These are phyloP conservation scores for Diploptera punctata DNA, from an alignment of 2,888 invertebrate species.

Conservation along the genomic window DNA sequence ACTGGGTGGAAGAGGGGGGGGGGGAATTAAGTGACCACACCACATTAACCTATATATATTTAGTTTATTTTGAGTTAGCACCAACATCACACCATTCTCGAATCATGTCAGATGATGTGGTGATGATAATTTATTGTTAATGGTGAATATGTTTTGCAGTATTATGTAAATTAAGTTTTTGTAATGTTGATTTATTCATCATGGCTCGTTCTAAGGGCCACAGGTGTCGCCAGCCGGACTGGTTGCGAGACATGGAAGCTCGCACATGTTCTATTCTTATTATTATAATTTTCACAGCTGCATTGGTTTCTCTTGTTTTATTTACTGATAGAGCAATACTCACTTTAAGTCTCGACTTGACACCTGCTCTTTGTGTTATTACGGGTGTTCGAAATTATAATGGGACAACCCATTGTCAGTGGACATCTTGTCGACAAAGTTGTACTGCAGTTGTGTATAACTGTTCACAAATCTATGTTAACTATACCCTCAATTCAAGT, in stretches of 20 bases:
- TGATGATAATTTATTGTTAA: no score
- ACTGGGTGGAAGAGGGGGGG: background rate
- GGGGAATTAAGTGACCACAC: background rate
- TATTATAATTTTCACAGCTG: conserved; percentile 41
- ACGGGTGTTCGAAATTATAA: conserved; percentile 32
- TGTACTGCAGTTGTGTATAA: conserved; percentile 49
- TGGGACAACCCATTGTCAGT: conserved; percentile 49
- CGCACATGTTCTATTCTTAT: conserved; percentile 43
- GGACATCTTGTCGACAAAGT: conserved; percentile 51
- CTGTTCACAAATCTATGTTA: conserved; percentile 49
- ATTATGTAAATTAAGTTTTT: background rate
- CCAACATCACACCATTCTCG: no score
- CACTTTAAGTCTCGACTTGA: conserved; percentile 44
- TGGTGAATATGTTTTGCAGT: no score
- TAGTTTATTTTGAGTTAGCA: background rate
- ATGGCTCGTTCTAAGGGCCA: conserved; percentile 17
- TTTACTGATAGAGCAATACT: conserved; percentile 49
- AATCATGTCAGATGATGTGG: no score
- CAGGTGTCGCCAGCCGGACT: conserved; percentile 27
- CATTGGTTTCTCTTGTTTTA: conserved; percentile 41
- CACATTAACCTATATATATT: conserved; percentile 10
- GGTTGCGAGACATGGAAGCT: conserved; percentile 43
- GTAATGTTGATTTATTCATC: background rate
- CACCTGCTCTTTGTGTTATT: conserved; percentile 43
- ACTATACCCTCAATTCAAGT: conserved; percentile 34